Evolutionary conservation across 2,888 invertebrate species (phyloP), one percentile per base, ranked within the genome.

Genomic region (Sarcophaga carnaria): DNA sequence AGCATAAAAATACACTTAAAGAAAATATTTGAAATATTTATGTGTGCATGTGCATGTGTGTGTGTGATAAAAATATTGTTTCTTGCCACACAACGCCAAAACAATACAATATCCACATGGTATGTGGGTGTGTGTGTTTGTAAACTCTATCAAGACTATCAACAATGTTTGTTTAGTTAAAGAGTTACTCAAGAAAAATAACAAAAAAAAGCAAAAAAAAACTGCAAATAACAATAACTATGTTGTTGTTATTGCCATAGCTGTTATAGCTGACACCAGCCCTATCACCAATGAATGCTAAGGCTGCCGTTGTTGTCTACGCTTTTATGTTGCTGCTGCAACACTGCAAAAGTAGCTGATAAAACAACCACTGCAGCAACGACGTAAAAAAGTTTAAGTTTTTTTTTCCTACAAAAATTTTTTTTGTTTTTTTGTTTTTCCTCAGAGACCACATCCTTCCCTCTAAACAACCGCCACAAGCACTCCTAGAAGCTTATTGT

Each of bases 1-100:
- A 83, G 86, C 83, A 87, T 83, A 83, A 81, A 81, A 87, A 83
- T 84, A 83, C 83, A 87, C 86, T 87, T 87, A 87, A 87, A 75
- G 66, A 75, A 79, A 80, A 78, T 75, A 87, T 87, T 78, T 83
- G 14, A 83, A 81, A 81, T 75, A 87, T 37, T 37, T 37, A 37
- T 37, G 8, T 10, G 3, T 37, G 8, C 1, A 8, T 8, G 37
- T 37, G 20, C 20, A 20, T 20, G 37, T 37, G 37, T 37, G 37
- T 37, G 37, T 86, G 86, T 83, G 80, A 81, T 81, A 83, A 83
- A 81, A 64, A 37, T 83, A 54, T 59, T 54, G 67, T 49, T 72
- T 17, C 54, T 54, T 27, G 47, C 54, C 37, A 67, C 59, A 77
- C 49, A 80, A 69, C 37, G 60, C 71, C 37, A 49, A 76, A 80